These are phyloP conservation scores for Sinohyriopsis cumingii DNA, from an alignment of 2,888 invertebrate species.

Conservation along the genomic window DNA sequence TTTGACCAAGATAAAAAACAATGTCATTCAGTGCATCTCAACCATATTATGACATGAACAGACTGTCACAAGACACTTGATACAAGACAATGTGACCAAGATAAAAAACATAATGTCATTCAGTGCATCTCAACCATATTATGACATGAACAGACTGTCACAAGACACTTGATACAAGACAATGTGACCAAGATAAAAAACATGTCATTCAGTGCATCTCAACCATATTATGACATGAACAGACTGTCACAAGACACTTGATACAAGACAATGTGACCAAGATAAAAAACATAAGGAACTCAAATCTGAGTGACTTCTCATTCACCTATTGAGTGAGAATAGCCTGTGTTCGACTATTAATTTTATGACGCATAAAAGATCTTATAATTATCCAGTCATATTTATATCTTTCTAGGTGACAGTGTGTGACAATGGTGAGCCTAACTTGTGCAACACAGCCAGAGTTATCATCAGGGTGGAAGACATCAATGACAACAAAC, in stretches of 20 bases:
- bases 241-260: no score
- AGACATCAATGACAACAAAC: constrained; percentile 67
- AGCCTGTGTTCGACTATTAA: not conserved
- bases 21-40: no score
- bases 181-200: not conserved
- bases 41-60: no score
- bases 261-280: no score
- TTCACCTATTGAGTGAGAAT: not conserved
- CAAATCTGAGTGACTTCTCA: not conserved
- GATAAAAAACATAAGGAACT: not conserved
- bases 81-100: no score
- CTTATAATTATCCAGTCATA: not conserved
- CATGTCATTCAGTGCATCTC: no score
- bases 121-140: no score
- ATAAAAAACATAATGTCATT: constrained; percentile 2
- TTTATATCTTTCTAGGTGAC: constrained; percentile 77
- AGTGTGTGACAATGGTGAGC: constrained; percentile 86
- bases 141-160: no score
- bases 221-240: no score
- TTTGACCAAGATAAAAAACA: not conserved
- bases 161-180: no score
- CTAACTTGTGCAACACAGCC: constrained; percentile 83
- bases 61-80: no score
- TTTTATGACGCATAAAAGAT: not conserved
- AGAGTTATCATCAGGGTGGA: constrained; percentile 72